Percentiles rank a stretch among this genome's conserved stretches.
phyloP scores from a whole-genome alignment of 1,140 invertebrate genomes.

The Ooceraea biroi region DNA sequence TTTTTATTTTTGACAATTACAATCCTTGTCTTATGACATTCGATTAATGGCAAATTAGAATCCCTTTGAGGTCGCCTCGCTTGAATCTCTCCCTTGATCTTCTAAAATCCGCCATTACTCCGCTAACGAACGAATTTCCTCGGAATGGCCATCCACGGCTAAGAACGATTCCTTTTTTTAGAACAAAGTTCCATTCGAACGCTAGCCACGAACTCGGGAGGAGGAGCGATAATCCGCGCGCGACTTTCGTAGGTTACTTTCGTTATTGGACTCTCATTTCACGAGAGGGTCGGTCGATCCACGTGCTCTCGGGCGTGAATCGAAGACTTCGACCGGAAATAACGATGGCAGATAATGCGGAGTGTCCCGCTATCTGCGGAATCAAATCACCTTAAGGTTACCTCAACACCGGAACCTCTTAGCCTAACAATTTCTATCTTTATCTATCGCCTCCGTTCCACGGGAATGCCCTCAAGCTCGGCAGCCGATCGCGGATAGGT shows the following conservation, averaged over 20 bases:
- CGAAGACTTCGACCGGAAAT: conserved; percentile 79
- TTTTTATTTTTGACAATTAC: conserved; percentile 13
- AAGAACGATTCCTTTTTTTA: conserved; percentile 41
- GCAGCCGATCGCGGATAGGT: conserved; percentile 58
- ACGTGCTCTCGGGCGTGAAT: conserved; percentile 62
- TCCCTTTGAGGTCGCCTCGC: conserved; percentile 18
- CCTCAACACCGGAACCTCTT: conserved; percentile 74
- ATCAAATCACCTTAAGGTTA: conserved; percentile 82
- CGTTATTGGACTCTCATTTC: conserved; percentile 72
- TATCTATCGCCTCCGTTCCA: conserved; percentile 32
- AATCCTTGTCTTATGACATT: not conserved
- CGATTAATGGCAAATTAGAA: conserved; percentile 41
- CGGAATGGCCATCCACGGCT: conserved; percentile 48
- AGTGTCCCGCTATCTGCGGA: conserved; percentile 76
- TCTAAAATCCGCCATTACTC: conserved; percentile 43
- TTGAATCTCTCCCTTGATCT: conserved; percentile 38
- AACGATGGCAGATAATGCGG: conserved; percentile 80
- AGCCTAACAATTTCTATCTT: conserved; percentile 77
- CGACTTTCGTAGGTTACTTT: conserved; percentile 72
- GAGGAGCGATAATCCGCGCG: conserved; percentile 69
- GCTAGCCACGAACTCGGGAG: conserved; percentile 33
- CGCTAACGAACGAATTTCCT: conserved; percentile 55
- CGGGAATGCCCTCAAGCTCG: conserved; percentile 36
- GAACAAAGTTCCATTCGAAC: conserved; percentile 59
- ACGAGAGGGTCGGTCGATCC: conserved; percentile 64